Evolutionary conservation across 2,888 invertebrate genomes (phyloP), one percentile per base, ranked within the genome.

Genomic region (Dichetophora obliterata): DNA sequence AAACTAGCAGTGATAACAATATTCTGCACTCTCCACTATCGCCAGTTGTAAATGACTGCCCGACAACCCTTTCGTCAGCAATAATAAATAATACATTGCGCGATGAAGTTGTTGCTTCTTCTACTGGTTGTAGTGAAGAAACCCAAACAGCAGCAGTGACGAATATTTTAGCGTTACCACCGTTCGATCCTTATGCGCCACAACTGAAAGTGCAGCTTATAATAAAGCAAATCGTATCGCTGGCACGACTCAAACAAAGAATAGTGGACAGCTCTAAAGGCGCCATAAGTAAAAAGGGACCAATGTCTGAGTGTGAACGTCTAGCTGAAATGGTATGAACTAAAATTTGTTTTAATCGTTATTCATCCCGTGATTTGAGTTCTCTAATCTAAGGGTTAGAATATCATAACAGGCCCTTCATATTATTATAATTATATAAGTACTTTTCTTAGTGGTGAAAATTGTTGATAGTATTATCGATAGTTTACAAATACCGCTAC

Each of bases 181-280:
- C 86, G 24, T 87, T 87, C 59, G 87, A 87, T 83, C 85, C 87
- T 0, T 83, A 85, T 77, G 86, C 85, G 27, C 84, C 87, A 43
- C 84, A 86, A 63, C 76, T 81, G 57, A 82, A 84, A 77, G 83
- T 86, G 37, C 84, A 87, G 71, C 83, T 88, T 19, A 82, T 84
- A 24, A 88, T 86, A 59, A 88, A 88, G 80, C 82, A 85, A 27
- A 87, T 88, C 14, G 83, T 89, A 24, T 89, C 89, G 16, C 80
- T 88, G 22, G 83, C 85, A 75, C 85, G 88, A 76, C 82, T 89
- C 79, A 87, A 86, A 77, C 82, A 84, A 76, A 85, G 87, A 19
- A 75, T 75, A 24, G 59, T 75, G 9, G 75, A 75, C 48, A 75
- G 69, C 8, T 75, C 75, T 16, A 75, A 69, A 50, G 75, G 75